Base-by-base conservation (phyloP, 1,140 invertebrate species). In the Cydia pomonella region DNA sequence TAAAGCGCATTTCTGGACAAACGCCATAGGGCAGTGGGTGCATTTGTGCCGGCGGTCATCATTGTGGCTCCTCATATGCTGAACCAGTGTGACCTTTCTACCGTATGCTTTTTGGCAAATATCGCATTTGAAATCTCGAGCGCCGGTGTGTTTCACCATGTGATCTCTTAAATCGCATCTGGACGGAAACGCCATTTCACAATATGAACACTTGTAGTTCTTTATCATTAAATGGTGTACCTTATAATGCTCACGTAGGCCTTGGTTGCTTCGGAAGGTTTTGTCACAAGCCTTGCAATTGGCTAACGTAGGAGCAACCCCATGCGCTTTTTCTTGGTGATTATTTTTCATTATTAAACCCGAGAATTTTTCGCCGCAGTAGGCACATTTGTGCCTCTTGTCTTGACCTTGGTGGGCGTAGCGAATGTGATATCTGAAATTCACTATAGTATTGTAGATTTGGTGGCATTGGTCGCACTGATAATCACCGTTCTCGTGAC, bases 71-170 rank as follows among this genome's bases (percentile, higher is more conserved):
- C 93, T 92, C 25, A 93, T 80, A 75, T 94, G 94, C n/a, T 93
- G 89, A 5, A 91, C 89, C 27, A 94, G 83, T 13, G 93, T 88
- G 4, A 87, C 91, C 75, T 93, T 92, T 10, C 90, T 84, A 0
- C 90, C 95, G 84, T 93, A 95, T 83, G 79, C 89, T 72, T 94
- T 94, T 16, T 94, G 93, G 82, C 96, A 97, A n/a, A 94, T 90
- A 0, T 93, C 92, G 82, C 93, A 94, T 77, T 95, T 94, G 83
- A 96, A 96, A 10, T 96, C 95, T 71, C 95, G 95, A 75, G 95
- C 95, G 1, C 96, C 95, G 0, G 95, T 96, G 75, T 95, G 94
- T 16, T 80, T 86, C 13, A 90, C 72, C 80, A 92, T 86, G 76
- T 94, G 93, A 10, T 75, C 62, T 0, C 76, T 79, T 10, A 84